phyloP scores from a whole-genome alignment of 2,888 invertebrate species.

The Epistrophe eligans region DNA sequence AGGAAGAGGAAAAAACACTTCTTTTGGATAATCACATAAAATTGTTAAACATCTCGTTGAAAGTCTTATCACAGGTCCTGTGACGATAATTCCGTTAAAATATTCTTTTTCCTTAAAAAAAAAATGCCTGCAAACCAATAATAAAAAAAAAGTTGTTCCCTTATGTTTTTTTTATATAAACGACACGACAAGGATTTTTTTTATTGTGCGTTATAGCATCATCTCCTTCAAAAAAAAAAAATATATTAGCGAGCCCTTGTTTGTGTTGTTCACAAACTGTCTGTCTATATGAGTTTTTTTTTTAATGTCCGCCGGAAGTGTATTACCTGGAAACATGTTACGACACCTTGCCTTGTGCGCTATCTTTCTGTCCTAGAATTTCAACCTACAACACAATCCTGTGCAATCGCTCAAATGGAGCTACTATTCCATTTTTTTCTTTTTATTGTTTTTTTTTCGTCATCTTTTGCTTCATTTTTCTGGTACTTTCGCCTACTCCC shows the following conservation, averaged over 20 bases:
- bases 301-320: slow-evolving; percentile 73
- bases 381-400: slow-evolving; percentile 42
- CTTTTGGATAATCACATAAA: slow-evolving; percentile 41
- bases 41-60: slow-evolving; percentile 37
- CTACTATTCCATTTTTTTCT: slow-evolving; percentile 28
- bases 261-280: slow-evolving; percentile 2
- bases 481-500: slow-evolving; percentile 18
- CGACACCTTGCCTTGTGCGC: slow-evolving; percentile 51
- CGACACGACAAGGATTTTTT: slow-evolving; percentile 56
- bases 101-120: not conserved
- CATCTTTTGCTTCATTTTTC: slow-evolving; percentile 26
- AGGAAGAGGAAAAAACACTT: too few species aligned
- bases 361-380: slow-evolving; percentile 39
- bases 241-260: slow-evolving; percentile 20
- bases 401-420: slow-evolving; percentile 68
- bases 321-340: slow-evolving; percentile 71
- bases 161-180: slow-evolving; percentile 30
- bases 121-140: slow-evolving; percentile 1
- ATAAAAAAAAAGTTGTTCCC: slow-evolving; percentile 39
- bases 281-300: slow-evolving; percentile 59
- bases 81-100: slow-evolving; percentile 57
- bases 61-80: slow-evolving; percentile 42
- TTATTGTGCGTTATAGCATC: slow-evolving; percentile 65
- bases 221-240: slow-evolving; percentile 1
- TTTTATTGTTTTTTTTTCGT: slow-evolving; percentile 25